Percentiles rank a stretch among this genome's conserved stretches.
Evolutionary conservation across 2,797 vertebrate species (phyloP).

Genomic region (Podargus strigoides): DNA sequence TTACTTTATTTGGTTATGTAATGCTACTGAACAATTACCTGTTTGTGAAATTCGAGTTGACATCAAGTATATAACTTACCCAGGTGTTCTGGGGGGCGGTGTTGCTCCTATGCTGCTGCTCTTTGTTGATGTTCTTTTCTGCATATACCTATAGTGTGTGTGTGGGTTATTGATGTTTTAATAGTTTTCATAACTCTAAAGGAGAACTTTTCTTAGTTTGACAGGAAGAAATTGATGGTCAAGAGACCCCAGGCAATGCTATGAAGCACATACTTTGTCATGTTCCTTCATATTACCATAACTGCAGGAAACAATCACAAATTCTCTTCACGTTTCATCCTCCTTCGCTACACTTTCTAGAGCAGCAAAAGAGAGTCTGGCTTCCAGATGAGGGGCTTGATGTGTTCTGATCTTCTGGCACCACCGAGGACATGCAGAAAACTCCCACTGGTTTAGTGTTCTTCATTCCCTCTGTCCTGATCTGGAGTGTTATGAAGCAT

Average conservation of each 20-base stretch:
- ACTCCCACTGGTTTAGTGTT: not conserved
- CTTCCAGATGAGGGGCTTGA: not conserved
- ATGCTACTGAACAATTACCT: not conserved
- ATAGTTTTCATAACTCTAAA: not conserved
- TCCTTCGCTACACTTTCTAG: not conserved
- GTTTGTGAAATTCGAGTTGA: not conserved
- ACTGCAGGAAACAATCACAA: not conserved
- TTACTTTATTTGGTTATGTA: not conserved
- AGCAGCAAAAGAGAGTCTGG: not conserved
- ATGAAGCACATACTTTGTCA: not conserved
- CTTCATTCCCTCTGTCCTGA: not conserved
- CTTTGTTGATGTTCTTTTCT: not conserved
- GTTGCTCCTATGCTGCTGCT: not conserved
- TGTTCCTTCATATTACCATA: not conserved
- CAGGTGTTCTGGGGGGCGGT: not conserved
- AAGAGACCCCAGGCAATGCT: not conserved
- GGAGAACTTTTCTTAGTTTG: not conserved
- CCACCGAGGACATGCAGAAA: not conserved
- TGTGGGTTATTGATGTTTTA: not conserved
- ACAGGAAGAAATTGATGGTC: not conserved
- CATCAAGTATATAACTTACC: not conserved
- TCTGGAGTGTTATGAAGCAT: rapidly evolving
- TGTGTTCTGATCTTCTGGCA: not conserved
- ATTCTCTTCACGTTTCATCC: not conserved
- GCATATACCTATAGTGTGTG: rapidly evolving